These are phyloP conservation scores for Tapera naevia DNA, from an alignment of 2,797 vertebrate genomes.

Conservation along the genomic window DNA sequence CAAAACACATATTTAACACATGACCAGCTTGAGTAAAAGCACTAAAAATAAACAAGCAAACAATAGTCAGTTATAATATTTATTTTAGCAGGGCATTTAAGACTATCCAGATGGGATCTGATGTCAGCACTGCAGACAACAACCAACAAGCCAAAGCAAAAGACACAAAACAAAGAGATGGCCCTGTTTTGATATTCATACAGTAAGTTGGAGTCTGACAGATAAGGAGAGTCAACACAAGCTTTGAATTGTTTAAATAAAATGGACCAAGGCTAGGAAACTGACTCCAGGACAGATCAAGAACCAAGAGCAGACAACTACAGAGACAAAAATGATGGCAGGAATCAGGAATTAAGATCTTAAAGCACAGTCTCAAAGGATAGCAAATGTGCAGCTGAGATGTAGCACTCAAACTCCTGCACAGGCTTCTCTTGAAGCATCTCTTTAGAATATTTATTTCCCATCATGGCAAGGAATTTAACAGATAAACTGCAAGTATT, in stretches of 20 bases:
- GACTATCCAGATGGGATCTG: not conserved
- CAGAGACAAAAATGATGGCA: not conserved
- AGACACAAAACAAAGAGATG: not conserved
- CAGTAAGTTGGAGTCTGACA: not conserved
- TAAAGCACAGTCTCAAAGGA: not conserved
- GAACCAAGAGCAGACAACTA: not conserved
- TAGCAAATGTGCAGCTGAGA: not conserved
- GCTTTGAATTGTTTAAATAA: not conserved
- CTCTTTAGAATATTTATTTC: not conserved
- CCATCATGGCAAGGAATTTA: not conserved
- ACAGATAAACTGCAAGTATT: not conserved
- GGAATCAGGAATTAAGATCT: not conserved
- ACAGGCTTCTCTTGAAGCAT: not conserved
- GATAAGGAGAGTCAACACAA: not conserved
- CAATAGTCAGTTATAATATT: not conserved
- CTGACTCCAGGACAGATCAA: not conserved
- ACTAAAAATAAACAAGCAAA: not conserved
- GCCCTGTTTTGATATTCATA: rapidly evolving
- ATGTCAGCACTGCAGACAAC: not conserved
- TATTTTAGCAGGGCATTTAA: not conserved
- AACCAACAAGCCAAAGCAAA: not conserved
- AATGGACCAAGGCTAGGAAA: not conserved
- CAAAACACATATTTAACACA: not conserved
- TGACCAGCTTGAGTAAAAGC: not conserved
- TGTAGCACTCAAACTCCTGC: not conserved